Conservation (phyloP, 2,888 invertebrate genomes). For the Liodrosophila aerea region DNA sequence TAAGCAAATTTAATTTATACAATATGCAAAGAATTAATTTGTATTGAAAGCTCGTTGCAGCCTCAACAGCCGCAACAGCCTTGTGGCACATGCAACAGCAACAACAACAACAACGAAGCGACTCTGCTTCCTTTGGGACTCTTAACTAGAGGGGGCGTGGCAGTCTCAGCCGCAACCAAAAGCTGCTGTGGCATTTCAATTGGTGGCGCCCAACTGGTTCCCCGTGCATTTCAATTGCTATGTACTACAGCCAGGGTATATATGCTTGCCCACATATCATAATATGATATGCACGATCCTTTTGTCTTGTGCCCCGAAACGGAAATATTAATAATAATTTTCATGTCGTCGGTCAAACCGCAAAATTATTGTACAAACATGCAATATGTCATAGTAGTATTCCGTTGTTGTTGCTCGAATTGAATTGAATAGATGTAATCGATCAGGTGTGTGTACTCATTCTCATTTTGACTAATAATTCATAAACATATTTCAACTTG, state of each 20-base stretch:
- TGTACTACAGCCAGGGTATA: not conserved
- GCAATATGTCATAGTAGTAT: constrained; percentile 69
- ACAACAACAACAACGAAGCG: too few species aligned
- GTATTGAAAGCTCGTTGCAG: constrained; percentile 30
- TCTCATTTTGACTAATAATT: constrained; percentile 71
- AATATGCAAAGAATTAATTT: constrained; percentile 79
- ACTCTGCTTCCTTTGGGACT: too few species aligned
- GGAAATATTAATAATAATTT: constrained; percentile 56
- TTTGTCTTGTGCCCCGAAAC: constrained; percentile 13
- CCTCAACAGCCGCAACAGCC: not conserved
- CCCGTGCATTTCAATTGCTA: constrained; percentile 56
- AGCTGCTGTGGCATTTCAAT: constrained; percentile 61
- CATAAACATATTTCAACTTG: constrained; percentile 74
- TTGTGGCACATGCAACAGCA: too few species aligned
- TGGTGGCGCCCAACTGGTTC: constrained; percentile 73
- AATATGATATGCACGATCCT: constrained; percentile 21
- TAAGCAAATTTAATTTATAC: constrained; percentile 81
- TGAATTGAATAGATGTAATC: constrained; percentile 48
- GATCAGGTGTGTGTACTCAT: constrained; percentile 62
- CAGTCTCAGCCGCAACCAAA: constrained; percentile 16
- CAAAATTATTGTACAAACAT: constrained; percentile 70
- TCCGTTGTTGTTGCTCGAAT: constrained; percentile 4
- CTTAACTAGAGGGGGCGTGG: constrained; percentile 8
- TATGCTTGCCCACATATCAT: not conserved
- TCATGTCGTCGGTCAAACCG: constrained; percentile 52